Base-by-base conservation (phyloP, 2,113 vertebrate species). In the Lasiurus borealis region DNA sequence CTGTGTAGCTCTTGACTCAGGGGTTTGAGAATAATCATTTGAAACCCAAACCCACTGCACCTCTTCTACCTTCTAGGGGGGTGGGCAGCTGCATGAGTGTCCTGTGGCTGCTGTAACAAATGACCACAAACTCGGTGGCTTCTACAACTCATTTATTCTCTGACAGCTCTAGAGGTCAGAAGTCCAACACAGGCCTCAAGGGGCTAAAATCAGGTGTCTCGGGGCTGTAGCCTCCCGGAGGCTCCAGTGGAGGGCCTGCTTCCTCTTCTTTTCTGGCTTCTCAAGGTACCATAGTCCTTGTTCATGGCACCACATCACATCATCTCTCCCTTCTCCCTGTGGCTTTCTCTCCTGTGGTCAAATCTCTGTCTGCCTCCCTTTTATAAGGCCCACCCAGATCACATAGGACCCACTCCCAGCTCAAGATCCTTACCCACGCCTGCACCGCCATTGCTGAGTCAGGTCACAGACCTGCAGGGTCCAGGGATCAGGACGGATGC, bases 231-330 rank as follows among this genome's bases (percentile, higher is more conserved):
- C 27, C 73, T 52, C 12, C 59, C 1, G 44, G 23, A 16, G 23
- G 31, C 44, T 29, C 31, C 6, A 19, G 46, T 72, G 15, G n/a
- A 64, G 23, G 48, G 5, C 29, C 72, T 6, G 1, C 18, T 27
- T 48, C 72, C n/a, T 44, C 15, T 4, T 29, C 11, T 78, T 50
- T 54, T 54, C 87, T 29, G 8, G 46, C 73, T 52, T 66, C n/a
- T 21, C 12, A 50, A 78, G 62, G 18, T 2, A 0, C 59, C 0
- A 0, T 25, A 6, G 21, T 36, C n/a, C 46, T 68, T 4, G n/a
- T 23, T 66, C 1, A 0, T 21, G 25, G 46, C 16, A 25, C 11
- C 4, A 3, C 15, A 9, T 50, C 46, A 8, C 40, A 19, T 4
- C 4, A 18, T n/a, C 87, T 36, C 73, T 40, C n/a, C 71, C 44